A percentile compares a stretch with the other conserved stretches of the same genome.
phyloP scores from a whole-genome alignment of 2,113 vertebrate genomes.

The Eupsittula cactorum region DNA sequence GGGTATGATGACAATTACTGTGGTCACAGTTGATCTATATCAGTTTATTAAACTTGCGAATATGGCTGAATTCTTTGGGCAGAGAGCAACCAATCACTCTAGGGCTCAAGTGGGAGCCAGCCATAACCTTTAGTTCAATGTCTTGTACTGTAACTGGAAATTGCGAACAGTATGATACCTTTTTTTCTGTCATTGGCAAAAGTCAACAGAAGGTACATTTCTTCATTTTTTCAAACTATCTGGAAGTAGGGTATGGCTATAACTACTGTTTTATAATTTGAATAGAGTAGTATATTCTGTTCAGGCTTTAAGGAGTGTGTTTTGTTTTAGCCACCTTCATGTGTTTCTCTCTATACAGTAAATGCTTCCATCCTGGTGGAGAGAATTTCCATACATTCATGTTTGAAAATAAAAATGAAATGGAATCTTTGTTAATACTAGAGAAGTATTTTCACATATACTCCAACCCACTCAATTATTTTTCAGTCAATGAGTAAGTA shows the following conservation, averaged over 20 bases:
- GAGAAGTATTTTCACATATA: not conserved
- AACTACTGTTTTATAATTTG: not conserved
- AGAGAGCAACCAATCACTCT: not conserved
- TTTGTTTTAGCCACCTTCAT: not conserved
- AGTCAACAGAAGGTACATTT: not conserved
- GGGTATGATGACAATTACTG: not conserved
- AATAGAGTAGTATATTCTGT: not conserved
- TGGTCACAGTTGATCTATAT: not conserved
- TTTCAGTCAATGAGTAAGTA: slow-evolving; percentile 39
- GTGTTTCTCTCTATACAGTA: not conserved
- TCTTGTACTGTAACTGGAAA: not conserved
- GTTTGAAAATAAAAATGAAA: not conserved
- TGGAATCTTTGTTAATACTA: not conserved
- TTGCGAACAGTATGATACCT: not conserved
- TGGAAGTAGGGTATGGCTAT: not conserved
- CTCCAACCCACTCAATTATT: not conserved
- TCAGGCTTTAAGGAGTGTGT: not conserved
- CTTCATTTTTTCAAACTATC: not conserved
- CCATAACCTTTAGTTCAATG: not conserved
- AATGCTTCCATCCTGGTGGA: not conserved
- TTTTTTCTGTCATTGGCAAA: not conserved
- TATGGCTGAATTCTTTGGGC: not conserved
- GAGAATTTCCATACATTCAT: not conserved
- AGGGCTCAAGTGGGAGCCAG: not conserved
- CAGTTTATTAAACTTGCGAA: not conserved